Evolutionary conservation across 2,888 invertebrate species (phyloP), one percentile per base, ranked within the genome.

Genomic region (Caenorhabditis auriculariae): DNA sequence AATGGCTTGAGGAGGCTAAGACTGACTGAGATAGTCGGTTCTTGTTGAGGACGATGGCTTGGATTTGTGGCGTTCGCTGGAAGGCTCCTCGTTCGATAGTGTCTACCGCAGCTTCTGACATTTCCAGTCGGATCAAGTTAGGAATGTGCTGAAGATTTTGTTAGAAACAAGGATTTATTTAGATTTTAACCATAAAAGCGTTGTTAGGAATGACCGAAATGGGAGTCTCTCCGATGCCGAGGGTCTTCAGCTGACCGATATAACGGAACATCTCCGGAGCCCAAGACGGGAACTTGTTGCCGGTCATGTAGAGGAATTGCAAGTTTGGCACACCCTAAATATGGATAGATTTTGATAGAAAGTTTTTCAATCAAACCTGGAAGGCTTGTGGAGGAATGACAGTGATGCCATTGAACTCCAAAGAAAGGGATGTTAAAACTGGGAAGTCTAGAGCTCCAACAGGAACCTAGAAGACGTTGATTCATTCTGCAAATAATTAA

Each of bases 191-290:
- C 64, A 68, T 62, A 59, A 81, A 81, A 12, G 81, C 81, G 50
- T 82, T 75, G n/a, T 69, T 57, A 4, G 80, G 81, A 17, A 81
- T 77, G 21, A 76, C 75, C 5, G 73, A 69, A 47, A 81, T 82
- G n/a, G 80, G 79, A 0, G 80, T 81, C 51, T 82, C 80, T 53
- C 81, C 81, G 37, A 81, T 80, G 24, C 81, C 80, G 19, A 80
- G 70, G 17, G 79, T 76, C 53, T 75, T 66, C 55, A 81, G 55
- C 51, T 78, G 72, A 26, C 66, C 63, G 44, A 81, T 69, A 62
- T 74, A 78, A 21, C 75, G 68, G 72, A 81, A 82, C 80, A 81
- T 81, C 51, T 79, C 77, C 7, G 75, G 66, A 41, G 74, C 67
- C 80, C 80, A 79, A 2, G 70, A 66, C 4, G 75, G 78, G 64